Evolutionary conservation across 2,113 vertebrate species (phyloP).

Genomic region (Mesitornis unicolor): DNA sequence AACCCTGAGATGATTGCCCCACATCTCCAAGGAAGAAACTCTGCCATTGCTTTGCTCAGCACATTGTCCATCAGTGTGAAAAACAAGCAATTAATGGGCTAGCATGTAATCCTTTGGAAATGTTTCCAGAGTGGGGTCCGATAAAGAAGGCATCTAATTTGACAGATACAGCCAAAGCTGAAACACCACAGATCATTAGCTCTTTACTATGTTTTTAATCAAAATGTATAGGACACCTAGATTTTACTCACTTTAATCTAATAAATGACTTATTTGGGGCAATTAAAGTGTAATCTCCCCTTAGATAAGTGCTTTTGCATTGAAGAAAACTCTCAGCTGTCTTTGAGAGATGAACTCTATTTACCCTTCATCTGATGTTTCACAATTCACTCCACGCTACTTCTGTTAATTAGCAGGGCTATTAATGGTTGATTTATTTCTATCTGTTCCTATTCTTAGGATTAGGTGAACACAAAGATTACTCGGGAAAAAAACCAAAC

Average conservation of each 20-base stretch:
- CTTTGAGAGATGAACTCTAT: background rate
- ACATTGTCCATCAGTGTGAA: background rate
- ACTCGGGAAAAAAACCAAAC: background rate
- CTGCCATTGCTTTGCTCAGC: background rate
- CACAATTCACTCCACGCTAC: background rate
- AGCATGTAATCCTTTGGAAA: background rate
- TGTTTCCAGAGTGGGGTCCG: background rate
- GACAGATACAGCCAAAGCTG: background rate
- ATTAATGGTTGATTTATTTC: constrained; percentile 17
- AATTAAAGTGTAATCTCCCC: constrained; percentile 42
- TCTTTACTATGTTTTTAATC: background rate
- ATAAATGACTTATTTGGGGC: constrained; percentile 18
- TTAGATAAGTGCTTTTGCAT: background rate
- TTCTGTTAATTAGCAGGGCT: constrained; percentile 11
- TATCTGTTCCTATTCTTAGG: background rate
- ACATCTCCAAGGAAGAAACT: background rate
- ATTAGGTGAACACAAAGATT: background rate
- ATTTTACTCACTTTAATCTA: background rate
- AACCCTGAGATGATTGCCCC: background rate
- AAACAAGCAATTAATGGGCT: background rate
- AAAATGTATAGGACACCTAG: background rate
- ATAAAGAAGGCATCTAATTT: background rate
- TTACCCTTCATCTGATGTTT: constrained; percentile 3
- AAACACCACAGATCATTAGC: background rate
- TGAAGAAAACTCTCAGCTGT: background rate